Evolutionary conservation across 2,113 vertebrate genomes (phyloP).

Genomic region (Prietella phreatophila): DNA sequence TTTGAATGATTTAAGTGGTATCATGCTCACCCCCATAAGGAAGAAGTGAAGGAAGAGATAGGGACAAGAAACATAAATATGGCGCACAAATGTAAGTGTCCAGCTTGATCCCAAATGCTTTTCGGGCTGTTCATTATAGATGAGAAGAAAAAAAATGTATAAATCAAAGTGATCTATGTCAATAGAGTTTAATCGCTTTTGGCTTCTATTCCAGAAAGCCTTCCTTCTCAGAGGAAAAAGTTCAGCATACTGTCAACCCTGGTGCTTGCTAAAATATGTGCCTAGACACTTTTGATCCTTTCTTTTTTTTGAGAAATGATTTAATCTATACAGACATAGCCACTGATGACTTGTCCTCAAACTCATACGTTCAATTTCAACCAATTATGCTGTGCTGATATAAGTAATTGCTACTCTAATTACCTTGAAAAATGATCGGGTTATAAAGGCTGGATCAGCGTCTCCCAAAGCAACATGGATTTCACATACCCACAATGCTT

Average conservation of each 20-base stretch:
- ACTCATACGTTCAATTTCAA: conserved; percentile 30
- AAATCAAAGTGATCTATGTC: conserved; percentile 35
- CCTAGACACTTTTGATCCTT: not conserved
- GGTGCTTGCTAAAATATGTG: conserved; percentile 13
- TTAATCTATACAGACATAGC: conserved; percentile 23
- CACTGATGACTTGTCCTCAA: conserved; percentile 12
- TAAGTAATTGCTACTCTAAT: conserved; percentile 29
- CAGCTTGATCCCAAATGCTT: conserved; percentile 42
- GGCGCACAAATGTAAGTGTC: conserved; percentile 29
- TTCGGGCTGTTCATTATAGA: conserved; percentile 38
- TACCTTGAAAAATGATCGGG: conserved; percentile 31
- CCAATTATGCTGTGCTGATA: conserved; percentile 35
- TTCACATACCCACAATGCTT: not conserved
- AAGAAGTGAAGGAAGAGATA: not conserved
- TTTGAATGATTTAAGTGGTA: conserved; percentile 59
- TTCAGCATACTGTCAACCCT: not conserved
- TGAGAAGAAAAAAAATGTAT: conserved; percentile 37
- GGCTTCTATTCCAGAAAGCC: conserved; percentile 24
- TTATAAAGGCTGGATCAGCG: not conserved
- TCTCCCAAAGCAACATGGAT: conserved; percentile 10
- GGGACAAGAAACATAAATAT: conserved; percentile 2
- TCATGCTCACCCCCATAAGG: conserved; percentile 26
- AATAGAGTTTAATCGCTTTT: conserved; percentile 8
- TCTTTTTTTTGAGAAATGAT: conserved; percentile 4
- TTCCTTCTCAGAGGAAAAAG: conserved; percentile 14